A percentile compares a stretch with the other conserved stretches of the same genome.
Conservation (phyloP, 2,888 invertebrate genomes). For the Temnothorax ravouxi region DNA sequence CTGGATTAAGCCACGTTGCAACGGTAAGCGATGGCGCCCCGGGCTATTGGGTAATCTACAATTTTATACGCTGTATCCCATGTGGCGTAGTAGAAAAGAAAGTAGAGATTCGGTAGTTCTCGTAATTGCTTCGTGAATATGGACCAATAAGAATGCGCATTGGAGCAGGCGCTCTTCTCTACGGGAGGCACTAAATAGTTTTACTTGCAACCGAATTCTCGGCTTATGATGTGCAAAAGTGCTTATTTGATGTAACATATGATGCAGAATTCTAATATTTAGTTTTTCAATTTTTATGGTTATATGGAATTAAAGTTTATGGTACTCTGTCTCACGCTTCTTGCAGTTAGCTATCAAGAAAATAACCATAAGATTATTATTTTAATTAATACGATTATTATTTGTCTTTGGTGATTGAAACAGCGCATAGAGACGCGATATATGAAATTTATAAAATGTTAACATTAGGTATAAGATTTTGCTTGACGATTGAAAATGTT, state of each 20-base stretch:
- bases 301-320: neutral
- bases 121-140: conserved; percentile 73
- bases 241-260: conserved; percentile 10
- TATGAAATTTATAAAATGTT: neutral
- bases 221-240: conserved; percentile 23
- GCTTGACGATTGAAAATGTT: neutral
- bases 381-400: neutral
- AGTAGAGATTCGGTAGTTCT: conserved; percentile 69
- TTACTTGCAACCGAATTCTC: neutral
- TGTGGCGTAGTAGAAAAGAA: conserved; percentile 67
- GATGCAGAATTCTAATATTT: conserved; percentile 8
- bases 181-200: neutral
- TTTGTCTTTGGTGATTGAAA: neutral
- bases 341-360: neutral
- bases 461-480: neutral
- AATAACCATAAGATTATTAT: neutral
- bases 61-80: conserved; percentile 71
- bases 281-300: conserved; percentile 10
- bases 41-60: conserved; percentile 77
- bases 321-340: neutral
- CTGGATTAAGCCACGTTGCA: conserved; percentile 73
- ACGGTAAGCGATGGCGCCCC: conserved; percentile 74
- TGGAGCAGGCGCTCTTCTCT: neutral
- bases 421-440: neutral
- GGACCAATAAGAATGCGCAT: conserved; percentile 64